These are phyloP conservation scores for Ochotona curzoniae DNA, from an alignment of 2,113 vertebrate species.

Conservation along the genomic window DNA sequence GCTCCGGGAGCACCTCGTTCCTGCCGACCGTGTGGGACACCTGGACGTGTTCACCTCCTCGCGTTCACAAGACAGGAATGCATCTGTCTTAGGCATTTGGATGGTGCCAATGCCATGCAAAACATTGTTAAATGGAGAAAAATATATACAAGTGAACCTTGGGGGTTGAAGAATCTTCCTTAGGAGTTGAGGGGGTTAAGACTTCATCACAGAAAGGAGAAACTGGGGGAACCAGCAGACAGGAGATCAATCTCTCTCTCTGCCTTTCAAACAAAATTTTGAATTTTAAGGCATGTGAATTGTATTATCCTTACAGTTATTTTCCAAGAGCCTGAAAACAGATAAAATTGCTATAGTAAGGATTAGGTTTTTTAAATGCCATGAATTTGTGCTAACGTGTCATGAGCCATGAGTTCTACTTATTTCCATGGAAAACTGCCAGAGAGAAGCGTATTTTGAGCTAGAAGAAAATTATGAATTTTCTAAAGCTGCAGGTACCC, in stretches of 20 bases:
- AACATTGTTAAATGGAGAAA: neutral
- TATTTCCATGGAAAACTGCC: conserved; percentile 22
- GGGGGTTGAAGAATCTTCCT: too few relatives aligned
- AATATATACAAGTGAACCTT: too few relatives aligned
- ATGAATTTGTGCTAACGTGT: conserved; percentile 12
- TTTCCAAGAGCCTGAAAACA: neutral
- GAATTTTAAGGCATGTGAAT: too few relatives aligned
- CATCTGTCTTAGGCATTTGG: neutral
- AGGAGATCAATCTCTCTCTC: too few relatives aligned
- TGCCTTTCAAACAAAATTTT: too few relatives aligned
- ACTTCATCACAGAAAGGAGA: too few relatives aligned
- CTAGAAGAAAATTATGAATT: neutral
- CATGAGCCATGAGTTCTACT: conserved; percentile 13
- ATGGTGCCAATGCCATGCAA: neutral
- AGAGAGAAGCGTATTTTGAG: neutral
- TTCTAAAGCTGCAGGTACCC: neutral
- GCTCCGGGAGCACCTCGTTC: too few relatives aligned
- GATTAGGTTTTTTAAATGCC: neutral
- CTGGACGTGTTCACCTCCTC: too few relatives aligned
- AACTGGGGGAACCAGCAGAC: too few relatives aligned
- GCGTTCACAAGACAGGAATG: too few relatives aligned
- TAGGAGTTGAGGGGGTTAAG: too few relatives aligned
- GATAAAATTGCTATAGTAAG: neutral
- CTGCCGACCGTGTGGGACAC: too few relatives aligned
- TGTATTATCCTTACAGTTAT: neutral